phyloP scores from a whole-genome alignment of 2,113 vertebrate species.

The Narcine bancroftii region DNA sequence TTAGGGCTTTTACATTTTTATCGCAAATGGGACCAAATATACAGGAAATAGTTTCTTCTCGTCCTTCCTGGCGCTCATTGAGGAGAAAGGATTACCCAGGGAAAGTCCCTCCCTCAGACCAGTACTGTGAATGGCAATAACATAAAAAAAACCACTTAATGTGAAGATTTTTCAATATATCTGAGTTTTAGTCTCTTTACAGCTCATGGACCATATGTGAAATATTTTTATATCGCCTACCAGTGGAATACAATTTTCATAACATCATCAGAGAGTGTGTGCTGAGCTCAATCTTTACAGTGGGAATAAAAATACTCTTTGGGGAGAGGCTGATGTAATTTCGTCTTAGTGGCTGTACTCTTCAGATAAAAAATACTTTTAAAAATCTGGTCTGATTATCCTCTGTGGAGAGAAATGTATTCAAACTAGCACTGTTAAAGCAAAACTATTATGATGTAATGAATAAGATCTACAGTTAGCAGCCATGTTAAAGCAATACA shows the following conservation, averaged over 20 bases:
- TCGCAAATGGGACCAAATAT: neutral
- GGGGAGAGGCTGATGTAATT: neutral
- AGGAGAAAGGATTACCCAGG: neutral
- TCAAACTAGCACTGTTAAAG: neutral
- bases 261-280: neutral
- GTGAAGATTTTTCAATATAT: neutral
- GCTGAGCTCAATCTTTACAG: constrained; percentile 4
- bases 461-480: neutral
- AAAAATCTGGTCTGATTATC: too few relatives aligned
- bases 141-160: neutral
- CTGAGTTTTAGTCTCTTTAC: neutral
- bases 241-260: neutral
- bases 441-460: neutral
- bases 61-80: neutral
- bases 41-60: neutral
- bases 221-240: neutral
- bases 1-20: neutral
- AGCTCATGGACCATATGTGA: too few relatives aligned
- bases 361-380: neutral
- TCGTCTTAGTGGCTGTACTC: neutral
- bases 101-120: neutral
- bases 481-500: too few relatives aligned
- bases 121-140: too few relatives aligned
- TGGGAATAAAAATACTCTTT: neutral
- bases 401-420: neutral